These are phyloP conservation scores for Heterotis niloticus DNA, from an alignment of 2,113 vertebrate genomes.

Conservation along the genomic window DNA sequence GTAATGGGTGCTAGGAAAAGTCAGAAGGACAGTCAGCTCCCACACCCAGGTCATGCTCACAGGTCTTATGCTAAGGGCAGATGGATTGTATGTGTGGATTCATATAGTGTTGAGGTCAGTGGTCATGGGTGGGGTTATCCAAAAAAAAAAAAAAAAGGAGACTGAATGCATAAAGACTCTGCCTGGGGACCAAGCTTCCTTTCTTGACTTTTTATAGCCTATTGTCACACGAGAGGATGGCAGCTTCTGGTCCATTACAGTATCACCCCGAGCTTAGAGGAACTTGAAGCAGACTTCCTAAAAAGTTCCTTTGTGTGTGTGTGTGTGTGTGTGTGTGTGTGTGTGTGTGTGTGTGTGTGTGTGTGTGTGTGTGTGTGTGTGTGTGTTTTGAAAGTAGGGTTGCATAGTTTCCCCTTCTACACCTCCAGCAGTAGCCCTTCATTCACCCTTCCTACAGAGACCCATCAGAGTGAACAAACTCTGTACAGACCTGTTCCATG, in stretches of 20 bases:
- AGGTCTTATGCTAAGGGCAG: neutral
- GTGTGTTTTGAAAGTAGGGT: neutral
- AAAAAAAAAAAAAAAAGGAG: too few relatives aligned
- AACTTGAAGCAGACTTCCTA: slow-evolving; percentile 8
- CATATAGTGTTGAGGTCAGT: neutral
- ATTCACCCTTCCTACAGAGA: neutral
- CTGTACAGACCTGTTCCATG: too few relatives aligned
- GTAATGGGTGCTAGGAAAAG: too few relatives aligned
- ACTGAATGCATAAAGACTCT: neutral
- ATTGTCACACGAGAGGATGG: neutral
- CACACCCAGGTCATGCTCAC: neutral
- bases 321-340: too few relatives aligned
- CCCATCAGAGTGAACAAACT: too few relatives aligned
- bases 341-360: neutral
- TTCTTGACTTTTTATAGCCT: neutral
- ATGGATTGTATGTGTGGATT: neutral
- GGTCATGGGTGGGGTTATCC: neutral
- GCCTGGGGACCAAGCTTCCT: neutral
- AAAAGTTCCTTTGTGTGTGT: neutral
- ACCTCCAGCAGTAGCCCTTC: neutral
- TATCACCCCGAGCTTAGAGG: neutral
- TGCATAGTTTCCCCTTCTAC: neutral
- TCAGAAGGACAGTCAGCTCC: neutral
- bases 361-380: too few relatives aligned
- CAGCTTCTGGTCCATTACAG: neutral